These are phyloP conservation scores for Catostomus latipinnis DNA, from an alignment of 2,797 vertebrate genomes.

Conservation along the genomic window DNA sequence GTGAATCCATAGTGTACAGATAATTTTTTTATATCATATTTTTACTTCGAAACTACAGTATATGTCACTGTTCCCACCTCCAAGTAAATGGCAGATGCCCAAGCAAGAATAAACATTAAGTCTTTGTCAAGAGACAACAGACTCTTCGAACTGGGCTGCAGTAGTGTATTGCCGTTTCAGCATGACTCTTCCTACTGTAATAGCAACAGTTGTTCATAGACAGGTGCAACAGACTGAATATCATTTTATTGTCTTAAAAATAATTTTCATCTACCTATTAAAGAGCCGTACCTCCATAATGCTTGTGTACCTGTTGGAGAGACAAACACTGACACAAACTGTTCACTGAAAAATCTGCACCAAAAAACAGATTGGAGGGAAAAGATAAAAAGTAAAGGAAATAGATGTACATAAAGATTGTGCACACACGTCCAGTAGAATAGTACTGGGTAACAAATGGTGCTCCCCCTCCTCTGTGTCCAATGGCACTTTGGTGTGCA, in stretches of 20 bases:
- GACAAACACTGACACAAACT: constrained; percentile 76
- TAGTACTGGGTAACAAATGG: constrained; percentile 69
- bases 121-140: not conserved
- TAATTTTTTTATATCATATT: too few species aligned
- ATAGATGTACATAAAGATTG: constrained; percentile 67
- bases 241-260: constrained; percentile 79
- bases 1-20: too few species aligned
- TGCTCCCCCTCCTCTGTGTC: constrained; percentile 71
- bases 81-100: not conserved
- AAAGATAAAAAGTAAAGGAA: constrained; percentile 55
- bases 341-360: constrained; percentile 70
- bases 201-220: not conserved
- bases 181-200: not conserved
- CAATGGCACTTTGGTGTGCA: constrained; percentile 78
- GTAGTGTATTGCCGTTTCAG: constrained; percentile 21
- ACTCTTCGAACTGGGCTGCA: too few species aligned
- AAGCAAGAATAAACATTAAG: not conserved
- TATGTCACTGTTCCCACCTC: not conserved
- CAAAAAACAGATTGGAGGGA: constrained; percentile 67
- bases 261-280: constrained; percentile 79
- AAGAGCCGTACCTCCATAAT: constrained; percentile 75
- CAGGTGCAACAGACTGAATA: constrained; percentile 30
- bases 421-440: constrained; percentile 62
- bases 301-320: constrained; percentile 73
- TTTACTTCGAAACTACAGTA: not conserved